Percentiles rank a stretch among this genome's conserved stretches.
Evolutionary conservation across 1,140 invertebrate genomes (phyloP).

Genomic region (Drosophila mojavensis): DNA sequence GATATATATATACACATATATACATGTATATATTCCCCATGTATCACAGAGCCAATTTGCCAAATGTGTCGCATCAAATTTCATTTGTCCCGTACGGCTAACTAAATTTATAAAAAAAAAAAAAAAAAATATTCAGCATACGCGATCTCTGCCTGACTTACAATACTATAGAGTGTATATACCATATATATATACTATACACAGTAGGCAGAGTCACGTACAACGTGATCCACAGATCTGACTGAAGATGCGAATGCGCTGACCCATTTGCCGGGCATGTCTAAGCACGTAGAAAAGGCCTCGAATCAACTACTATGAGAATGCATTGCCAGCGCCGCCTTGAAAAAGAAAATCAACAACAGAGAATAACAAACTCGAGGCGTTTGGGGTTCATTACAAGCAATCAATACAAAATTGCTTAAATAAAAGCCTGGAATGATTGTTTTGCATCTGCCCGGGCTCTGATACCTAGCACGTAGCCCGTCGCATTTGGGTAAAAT

Average conservation of each 20-base stretch:
- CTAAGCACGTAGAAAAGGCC: conserved; percentile 2
- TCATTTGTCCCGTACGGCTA: conserved; percentile 33
- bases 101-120: conserved; percentile 7
- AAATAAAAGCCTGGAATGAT: conserved; percentile 12
- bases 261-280: conserved; percentile 62
- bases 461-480: not conserved
- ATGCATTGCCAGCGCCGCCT: conserved; percentile 61
- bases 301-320: conserved; percentile 9
- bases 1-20: not conserved
- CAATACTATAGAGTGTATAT: not conserved
- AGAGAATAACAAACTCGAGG: not conserved
- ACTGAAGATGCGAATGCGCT: conserved; percentile 16
- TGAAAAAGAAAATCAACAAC: conserved; percentile 19
- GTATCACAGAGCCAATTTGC: conserved; percentile 60
- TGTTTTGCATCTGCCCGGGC: not conserved
- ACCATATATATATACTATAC: not conserved
- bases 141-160: not conserved
- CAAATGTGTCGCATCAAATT: conserved; percentile 76
- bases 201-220: conserved; percentile 23
- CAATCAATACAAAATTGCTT: conserved; percentile 11
- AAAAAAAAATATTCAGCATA: conserved; percentile 17
- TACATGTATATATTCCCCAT: conserved; percentile 28
- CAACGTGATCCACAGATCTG: conserved; percentile 18
- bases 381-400: not conserved
- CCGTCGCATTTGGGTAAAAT: too few species aligned